Percentiles rank a stretch among this genome's conserved stretches.
These are phyloP conservation scores for Onychomys arenicola DNA, from an alignment of 2,797 vertebrate species.

Conservation along the genomic window DNA sequence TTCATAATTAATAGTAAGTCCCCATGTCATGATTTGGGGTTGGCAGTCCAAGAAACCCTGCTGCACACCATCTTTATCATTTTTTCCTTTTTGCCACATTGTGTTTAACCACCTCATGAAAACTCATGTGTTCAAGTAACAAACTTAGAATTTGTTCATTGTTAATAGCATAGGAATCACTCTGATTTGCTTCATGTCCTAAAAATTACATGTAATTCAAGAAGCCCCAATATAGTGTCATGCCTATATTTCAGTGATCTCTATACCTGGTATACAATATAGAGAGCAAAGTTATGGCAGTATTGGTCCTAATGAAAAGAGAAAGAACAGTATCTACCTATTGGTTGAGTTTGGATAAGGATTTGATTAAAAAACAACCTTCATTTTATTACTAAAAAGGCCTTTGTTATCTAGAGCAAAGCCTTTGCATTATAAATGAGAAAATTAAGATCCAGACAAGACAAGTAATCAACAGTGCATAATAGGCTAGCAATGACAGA, in stretches of 20 bases:
- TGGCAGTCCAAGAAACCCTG: neutral
- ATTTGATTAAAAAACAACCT: neutral
- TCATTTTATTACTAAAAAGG: neutral
- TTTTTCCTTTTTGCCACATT: neutral
- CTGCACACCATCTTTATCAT: neutral
- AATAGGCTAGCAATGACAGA: neutral
- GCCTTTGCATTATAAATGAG: slow-evolving; percentile 16
- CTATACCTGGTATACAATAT: neutral
- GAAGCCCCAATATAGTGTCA: neutral
- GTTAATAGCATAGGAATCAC: neutral
- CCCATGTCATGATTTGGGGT: neutral
- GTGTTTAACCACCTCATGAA: neutral
- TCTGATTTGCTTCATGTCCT: neutral
- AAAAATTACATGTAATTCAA: slow-evolving; percentile 8
- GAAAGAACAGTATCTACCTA: neutral
- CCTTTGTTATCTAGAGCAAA: neutral
- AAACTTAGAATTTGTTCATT: neutral
- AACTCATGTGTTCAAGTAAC: neutral
- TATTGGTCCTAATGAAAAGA: neutral
- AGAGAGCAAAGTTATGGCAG: neutral
- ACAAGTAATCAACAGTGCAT: slow-evolving; percentile 4
- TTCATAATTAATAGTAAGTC: neutral
- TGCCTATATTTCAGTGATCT: neutral
- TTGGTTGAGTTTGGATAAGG: neutral
- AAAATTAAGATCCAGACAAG: slow-evolving; percentile 50